These are phyloP conservation scores for Phrynosoma blainvillii DNA, from an alignment of 2,113 vertebrate genomes.

Conservation along the genomic window DNA sequence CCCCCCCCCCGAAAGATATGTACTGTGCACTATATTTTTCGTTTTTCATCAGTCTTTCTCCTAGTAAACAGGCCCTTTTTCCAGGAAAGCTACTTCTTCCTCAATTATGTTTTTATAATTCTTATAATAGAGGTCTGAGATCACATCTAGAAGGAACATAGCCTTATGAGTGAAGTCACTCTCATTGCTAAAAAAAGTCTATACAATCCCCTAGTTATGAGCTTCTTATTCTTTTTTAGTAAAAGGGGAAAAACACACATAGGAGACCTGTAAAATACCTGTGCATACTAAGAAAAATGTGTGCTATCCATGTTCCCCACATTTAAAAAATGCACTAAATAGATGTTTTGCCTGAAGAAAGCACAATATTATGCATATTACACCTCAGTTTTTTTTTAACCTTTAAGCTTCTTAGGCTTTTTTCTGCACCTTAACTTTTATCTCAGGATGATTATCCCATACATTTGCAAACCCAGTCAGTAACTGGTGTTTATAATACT, in stretches of 20 bases:
- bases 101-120: neutral
- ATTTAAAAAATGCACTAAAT: neutral
- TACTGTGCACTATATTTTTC: neutral
- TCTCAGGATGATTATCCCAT: neutral
- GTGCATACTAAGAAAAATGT: neutral
- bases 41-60: neutral
- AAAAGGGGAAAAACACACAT: neutral
- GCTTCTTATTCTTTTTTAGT: neutral
- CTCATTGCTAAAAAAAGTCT: neutral
- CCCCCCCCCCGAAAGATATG: neutral
- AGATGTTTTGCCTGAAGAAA: neutral
- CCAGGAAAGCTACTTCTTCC: neutral
- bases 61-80: neutral
- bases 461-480: neutral
- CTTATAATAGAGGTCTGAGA: neutral
- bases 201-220: neutral
- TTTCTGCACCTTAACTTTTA: neutral
- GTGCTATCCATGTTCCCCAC: neutral
- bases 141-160: neutral
- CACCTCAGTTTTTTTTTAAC: neutral
- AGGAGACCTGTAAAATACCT: neutral
- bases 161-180: neutral
- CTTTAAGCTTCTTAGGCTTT: neutral
- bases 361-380: neutral
- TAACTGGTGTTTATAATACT: neutral